Conservation (phyloP, 2,888 invertebrate species). For the Caenorhabditis zanzibari region DNA sequence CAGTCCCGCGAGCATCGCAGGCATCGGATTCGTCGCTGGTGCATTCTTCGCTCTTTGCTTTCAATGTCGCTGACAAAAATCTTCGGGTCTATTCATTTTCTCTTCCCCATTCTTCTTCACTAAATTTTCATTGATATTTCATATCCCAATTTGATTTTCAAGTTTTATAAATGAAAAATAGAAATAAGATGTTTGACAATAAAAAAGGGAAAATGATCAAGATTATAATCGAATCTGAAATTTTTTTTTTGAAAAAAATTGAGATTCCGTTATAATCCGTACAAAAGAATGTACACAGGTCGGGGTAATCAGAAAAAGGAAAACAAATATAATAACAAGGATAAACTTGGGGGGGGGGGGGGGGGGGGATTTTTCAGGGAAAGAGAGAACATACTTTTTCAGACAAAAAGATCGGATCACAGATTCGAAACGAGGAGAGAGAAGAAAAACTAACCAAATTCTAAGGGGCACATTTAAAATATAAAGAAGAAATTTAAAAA, state of each 20-base stretch:
- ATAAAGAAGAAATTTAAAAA: background rate
- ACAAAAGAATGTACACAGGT: conserved; percentile 47
- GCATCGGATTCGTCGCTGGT: conserved; percentile 72
- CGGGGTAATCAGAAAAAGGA: background rate
- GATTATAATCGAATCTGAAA: background rate
- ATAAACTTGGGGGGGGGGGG: background rate
- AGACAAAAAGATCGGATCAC: conserved; percentile 56
- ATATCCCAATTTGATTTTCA: conserved; percentile 38
- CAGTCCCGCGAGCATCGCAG: conserved; percentile 74
- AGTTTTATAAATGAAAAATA: conserved; percentile 35
- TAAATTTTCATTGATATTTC: conserved; percentile 33
- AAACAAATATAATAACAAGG: conserved; percentile 41
- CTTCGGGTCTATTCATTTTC: background rate
- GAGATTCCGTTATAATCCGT: background rate
- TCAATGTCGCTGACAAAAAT: conserved; percentile 71
- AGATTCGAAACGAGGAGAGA: conserved; percentile 56
- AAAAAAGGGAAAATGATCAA: background rate
- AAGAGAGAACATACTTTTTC: conserved; percentile 48
- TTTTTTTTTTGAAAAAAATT: background rate
- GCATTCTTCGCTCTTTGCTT: conserved; percentile 78
- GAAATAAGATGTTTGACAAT: background rate
- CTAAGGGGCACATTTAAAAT: background rate
- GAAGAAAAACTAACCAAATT: conserved; percentile 42
- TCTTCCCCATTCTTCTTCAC: conserved; percentile 11
- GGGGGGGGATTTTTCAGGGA: background rate